Conservation (phyloP, 2,888 invertebrate genomes). For the Cataglyphis albicans region DNA sequence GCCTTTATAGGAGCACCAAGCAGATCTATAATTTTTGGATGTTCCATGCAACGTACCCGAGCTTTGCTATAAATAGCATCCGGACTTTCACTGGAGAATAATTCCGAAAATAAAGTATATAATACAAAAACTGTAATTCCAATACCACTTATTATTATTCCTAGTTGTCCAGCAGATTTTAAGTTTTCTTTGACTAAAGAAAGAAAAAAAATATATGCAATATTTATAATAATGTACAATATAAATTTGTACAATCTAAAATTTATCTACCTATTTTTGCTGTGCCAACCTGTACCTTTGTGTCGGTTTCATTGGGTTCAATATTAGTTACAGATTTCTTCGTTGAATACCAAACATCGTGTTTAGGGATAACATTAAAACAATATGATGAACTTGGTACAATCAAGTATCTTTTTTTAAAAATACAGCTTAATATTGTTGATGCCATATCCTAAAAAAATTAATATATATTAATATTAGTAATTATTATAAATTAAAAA, state of each 20-base stretch:
- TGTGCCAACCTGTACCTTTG: constrained; percentile 79
- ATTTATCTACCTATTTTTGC: constrained; percentile 83
- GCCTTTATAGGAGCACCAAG: constrained; percentile 96
- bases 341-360: constrained; percentile 66
- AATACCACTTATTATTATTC: constrained; percentile 92
- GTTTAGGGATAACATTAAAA: constrained; percentile 26
- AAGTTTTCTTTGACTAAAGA: constrained; percentile 94
- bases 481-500: no score
- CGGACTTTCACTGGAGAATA: constrained; percentile 95
- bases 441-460: constrained; percentile 78
- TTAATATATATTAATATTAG: constrained; percentile 6
- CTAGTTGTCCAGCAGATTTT: constrained; percentile 94
- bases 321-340: constrained; percentile 72
- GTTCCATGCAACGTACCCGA: constrained; percentile 91
- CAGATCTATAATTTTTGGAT: constrained; percentile 92
- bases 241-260: constrained; percentile 44
- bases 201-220: constrained; percentile 55
- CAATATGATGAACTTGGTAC: constrained; percentile 49
- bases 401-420: constrained; percentile 69
- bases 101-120: constrained; percentile 93
- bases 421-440: constrained; percentile 71
- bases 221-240: background rate
- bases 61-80: constrained; percentile 94
- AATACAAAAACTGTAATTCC: constrained; percentile 94
- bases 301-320: constrained; percentile 26